These are phyloP conservation scores for Philaethria dido DNA, from an alignment of 2,888 invertebrate species.

Conservation along the genomic window DNA sequence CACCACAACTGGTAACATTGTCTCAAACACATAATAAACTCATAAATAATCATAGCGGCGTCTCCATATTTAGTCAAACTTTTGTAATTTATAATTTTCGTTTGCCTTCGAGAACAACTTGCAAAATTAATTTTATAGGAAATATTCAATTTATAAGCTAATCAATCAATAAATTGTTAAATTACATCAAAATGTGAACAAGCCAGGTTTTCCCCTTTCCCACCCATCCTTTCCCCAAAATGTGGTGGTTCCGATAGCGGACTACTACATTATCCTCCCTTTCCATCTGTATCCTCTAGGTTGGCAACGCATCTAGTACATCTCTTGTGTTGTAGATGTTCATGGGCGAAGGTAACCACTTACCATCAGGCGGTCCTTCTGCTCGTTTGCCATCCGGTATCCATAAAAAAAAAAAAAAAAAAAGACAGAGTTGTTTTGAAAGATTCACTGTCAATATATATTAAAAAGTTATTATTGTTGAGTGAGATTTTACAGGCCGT, in stretches of 20 bases:
- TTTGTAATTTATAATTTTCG: conserved; percentile 37
- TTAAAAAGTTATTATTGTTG: neutral
- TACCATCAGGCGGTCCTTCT: too few species aligned
- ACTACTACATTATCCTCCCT: too few species aligned
- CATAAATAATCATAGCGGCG: conserved; percentile 30
- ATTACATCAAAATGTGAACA: neutral
- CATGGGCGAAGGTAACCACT: too few species aligned
- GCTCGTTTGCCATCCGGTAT: too few species aligned
- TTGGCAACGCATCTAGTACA: too few species aligned
- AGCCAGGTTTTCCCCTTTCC: too few species aligned
- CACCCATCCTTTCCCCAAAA: too few species aligned
- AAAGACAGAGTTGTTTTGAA: neutral
- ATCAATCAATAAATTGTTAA: conserved; percentile 31
- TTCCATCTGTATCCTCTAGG: too few species aligned
- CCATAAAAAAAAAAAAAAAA: too few species aligned
- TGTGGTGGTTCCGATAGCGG: too few species aligned
- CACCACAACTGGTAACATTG: neutral
- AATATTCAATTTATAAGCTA: conserved; percentile 37
- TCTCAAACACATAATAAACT: conserved; percentile 21
- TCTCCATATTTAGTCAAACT: conserved; percentile 30
- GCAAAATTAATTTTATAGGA: conserved; percentile 35
- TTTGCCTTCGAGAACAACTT: conserved; percentile 30
- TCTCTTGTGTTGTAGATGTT: too few species aligned
- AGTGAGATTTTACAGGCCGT: neutral
- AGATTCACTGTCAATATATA: neutral